Percentiles rank a stretch among this genome's conserved stretches.
phyloP scores from a whole-genome alignment of 2,797 vertebrate genomes.

The Percopsis omiscomaycus region DNA sequence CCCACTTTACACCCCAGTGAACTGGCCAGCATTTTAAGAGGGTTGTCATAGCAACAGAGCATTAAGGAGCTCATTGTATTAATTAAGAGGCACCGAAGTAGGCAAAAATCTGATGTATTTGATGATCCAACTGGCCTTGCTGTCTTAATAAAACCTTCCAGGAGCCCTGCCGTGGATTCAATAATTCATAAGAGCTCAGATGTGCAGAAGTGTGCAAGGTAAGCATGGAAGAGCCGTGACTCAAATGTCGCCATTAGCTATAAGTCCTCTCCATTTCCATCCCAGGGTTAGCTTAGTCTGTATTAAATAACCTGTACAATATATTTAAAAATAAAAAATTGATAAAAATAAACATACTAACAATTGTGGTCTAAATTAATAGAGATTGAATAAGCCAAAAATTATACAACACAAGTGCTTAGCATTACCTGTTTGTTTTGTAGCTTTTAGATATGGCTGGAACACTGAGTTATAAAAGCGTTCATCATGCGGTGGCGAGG shows the following conservation, averaged over 20 bases:
- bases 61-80: constrained; percentile 43
- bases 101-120: constrained; percentile 17
- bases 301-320: not conserved
- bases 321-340: constrained; percentile 6
- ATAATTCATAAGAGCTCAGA: constrained; percentile 33
- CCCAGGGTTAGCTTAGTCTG: not conserved
- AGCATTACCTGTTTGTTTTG: constrained; percentile 8
- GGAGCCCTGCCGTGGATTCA: constrained; percentile 18
- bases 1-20: constrained; percentile 14
- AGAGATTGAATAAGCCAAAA: not conserved
- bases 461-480: constrained; percentile 29
- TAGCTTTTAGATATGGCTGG: not conserved
- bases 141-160: constrained; percentile 15
- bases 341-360: too few species aligned
- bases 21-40: constrained; percentile 33
- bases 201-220: constrained; percentile 13
- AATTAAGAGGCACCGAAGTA: constrained; percentile 36
- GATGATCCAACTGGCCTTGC: not conserved
- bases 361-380: too few species aligned
- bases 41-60: constrained; percentile 53
- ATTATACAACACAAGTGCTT: not conserved
- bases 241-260: constrained; percentile 11
- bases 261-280: not conserved
- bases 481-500: constrained; percentile 46
- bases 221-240: constrained; percentile 8